Evolutionary conservation across 2,888 invertebrate genomes (phyloP), one percentile per base, ranked within the genome.

Genomic region (Clostera curtula): DNA sequence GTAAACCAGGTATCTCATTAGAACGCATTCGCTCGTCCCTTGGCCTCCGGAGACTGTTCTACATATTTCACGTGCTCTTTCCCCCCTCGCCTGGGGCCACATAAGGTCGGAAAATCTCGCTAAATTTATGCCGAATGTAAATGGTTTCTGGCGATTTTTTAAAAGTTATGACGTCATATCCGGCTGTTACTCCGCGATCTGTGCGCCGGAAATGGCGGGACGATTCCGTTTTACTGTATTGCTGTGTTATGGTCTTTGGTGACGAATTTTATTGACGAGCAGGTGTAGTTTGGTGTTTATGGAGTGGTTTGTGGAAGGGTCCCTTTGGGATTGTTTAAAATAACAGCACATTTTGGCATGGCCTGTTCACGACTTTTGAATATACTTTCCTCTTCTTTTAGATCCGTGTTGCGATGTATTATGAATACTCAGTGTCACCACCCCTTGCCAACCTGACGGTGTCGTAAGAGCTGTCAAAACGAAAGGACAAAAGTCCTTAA

Each of bases 131-230:
- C 42, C 44, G 39, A 40, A 56, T 49, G 45, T 49, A 43, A 50
- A 54, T 40, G 36, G 39, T 37, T 39, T 32, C 29, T 28, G 43
- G 43, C 44, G 39, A 47, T 49, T 52, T 58, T 49, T 56, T 49
- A 33, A 47, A 53, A 59, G 45, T 58, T 58, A 52, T 50, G 46
- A 43, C 45, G 41, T 35, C 40, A 48, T 52, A 46, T 50, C 49
- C 53, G 28, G 15, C 20, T 19, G 23, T 25, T 29, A 8, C 24
- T n/a, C 13, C 13, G 22, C n/a, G n/a, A 22, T 13, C 13, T 10
- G 22, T 3, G 13, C 8, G 9, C 9, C 7, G 22, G 22, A 22
- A 22, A 22, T 9, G 22, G 12, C 13, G 22, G 22, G 13, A 8
- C 22, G 22, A 22, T 13, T 22, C 22, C 22, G 22, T 22, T 8